These are phyloP conservation scores for Callopanchax toddi DNA, from an alignment of 2,113 vertebrate species.

Conservation along the genomic window DNA sequence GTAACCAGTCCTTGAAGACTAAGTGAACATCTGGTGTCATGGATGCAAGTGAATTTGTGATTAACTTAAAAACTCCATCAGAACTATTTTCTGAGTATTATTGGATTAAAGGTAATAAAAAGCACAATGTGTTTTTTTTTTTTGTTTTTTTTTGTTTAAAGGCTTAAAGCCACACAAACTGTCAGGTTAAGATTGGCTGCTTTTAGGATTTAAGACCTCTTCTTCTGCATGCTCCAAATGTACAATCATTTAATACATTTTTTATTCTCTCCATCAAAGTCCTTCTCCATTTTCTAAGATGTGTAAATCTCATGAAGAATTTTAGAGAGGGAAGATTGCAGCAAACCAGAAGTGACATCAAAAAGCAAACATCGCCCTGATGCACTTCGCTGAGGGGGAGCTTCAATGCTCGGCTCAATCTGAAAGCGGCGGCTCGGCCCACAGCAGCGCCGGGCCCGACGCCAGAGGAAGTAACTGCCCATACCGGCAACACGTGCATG, in stretches of 20 bases:
- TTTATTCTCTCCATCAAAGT: neutral
- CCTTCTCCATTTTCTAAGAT: conserved; percentile 38
- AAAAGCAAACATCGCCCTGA: conserved; percentile 31
- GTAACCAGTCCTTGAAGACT: too few relatives aligned
- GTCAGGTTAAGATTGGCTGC: neutral
- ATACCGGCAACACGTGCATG: neutral
- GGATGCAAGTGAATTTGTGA: too few relatives aligned
- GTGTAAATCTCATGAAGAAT: conserved; percentile 23
- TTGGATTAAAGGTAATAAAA: neutral
- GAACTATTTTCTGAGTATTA: too few relatives aligned
- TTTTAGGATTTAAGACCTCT: conserved; percentile 34
- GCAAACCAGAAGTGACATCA: conserved; percentile 71
- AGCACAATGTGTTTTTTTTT: neutral
- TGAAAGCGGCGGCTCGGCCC: conserved; percentile 38
- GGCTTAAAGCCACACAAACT: too few relatives aligned
- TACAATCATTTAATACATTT: conserved; percentile 9
- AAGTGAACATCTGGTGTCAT: too few relatives aligned
- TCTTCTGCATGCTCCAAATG: conserved; percentile 5
- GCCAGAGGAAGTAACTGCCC: conserved; percentile 31
- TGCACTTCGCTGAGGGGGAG: conserved; percentile 29
- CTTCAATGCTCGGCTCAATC: conserved; percentile 52
- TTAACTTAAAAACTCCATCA: neutral
- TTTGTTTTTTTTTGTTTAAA: too few relatives aligned
- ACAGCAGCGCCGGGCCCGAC: conserved; percentile 22
- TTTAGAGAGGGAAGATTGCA: conserved; percentile 52